Evolutionary conservation across 2,888 invertebrate genomes (phyloP).

Genomic region (Scelioninae gen. 2): DNA sequence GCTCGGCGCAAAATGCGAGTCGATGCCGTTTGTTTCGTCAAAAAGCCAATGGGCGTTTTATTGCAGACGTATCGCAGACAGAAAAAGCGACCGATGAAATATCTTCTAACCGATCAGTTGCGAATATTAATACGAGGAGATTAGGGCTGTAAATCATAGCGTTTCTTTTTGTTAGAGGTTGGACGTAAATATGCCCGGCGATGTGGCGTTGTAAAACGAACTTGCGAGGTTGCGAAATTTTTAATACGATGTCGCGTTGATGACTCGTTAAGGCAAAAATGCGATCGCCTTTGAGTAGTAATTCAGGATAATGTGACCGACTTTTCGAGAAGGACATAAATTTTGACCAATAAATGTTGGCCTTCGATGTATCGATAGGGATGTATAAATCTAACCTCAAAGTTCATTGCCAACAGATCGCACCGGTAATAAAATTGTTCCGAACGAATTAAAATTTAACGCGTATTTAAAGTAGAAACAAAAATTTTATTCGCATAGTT

Average conservation of each 20-base stretch:
- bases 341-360: too few species aligned
- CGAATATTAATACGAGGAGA: constrained; percentile 4
- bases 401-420: too few species aligned
- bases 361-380: too few species aligned
- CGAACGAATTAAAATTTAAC: too few species aligned
- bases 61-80: neutral
- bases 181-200: too few species aligned
- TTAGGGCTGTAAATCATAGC: constrained; percentile 17
- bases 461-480: too few species aligned
- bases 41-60: constrained; percentile 30
- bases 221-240: constrained; percentile 1
- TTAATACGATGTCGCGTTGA: too few species aligned
- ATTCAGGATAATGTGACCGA: neutral
- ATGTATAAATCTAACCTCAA: too few species aligned
- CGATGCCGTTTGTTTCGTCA: constrained; percentile 59
- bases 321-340: too few species aligned
- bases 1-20: constrained; percentile 56
- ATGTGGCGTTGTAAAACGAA: constrained; percentile 12
- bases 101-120: neutral
- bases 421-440: too few species aligned
- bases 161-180: constrained; percentile 27
- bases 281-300: neutral
- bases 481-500: too few species aligned
- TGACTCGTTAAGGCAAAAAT: neutral
- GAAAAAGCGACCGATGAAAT: neutral